Base-by-base conservation (phyloP, 2,113 vertebrate genomes). In the Perca schrenkii region DNA sequence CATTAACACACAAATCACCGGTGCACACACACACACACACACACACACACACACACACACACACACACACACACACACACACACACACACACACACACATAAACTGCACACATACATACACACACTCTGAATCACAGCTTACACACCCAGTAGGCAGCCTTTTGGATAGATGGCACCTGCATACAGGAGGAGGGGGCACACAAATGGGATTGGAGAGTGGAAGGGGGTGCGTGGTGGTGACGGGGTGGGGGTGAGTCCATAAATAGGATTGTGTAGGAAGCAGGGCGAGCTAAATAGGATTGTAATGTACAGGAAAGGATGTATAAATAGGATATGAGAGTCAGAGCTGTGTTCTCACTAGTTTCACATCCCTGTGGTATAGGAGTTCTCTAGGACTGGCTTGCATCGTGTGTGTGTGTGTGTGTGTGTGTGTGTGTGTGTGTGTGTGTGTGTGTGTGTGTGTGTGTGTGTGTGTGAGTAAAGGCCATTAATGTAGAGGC, bases 291-390 rank as follows among this genome's bases (percentile, higher is more conserved):
- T 93, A 94, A 94, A 94, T 94, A 92, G 92, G 93, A 93, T 94
- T 93, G 93, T 93, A 93, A 94, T 94, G 92, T 92, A 93, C 89
- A 90, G 89, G 87, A 91, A 88, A 79, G 87, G 91, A 84, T 91
- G 91, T 91, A 92, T 93, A 94, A 94, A 94, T 92, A 93, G 93
- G 92, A 94, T 95, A 93, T 93, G 88, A 93, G 89, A 91, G 87
- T 92, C 89, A 75, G 90, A 90, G 88, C 87, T 87, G 88, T 93
- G 91, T 93, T 94, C 89, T 92, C 92, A 93, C 89, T 75, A 91
- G 89, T 89, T 86, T 71, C 57, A 77, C 34, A 77, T 93, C 92
- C 91, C 91, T 74, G 82, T 73, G 86, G 90, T 89, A 89, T 83
- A 87, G 76, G 58, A 82, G 85, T 88, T 93, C 91, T 85, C 68